Percentiles rank a stretch among this genome's conserved stretches.
These are phyloP conservation scores for Acrobeloides nanus DNA, from an alignment of 2,888 invertebrate species.

Conservation along the genomic window DNA sequence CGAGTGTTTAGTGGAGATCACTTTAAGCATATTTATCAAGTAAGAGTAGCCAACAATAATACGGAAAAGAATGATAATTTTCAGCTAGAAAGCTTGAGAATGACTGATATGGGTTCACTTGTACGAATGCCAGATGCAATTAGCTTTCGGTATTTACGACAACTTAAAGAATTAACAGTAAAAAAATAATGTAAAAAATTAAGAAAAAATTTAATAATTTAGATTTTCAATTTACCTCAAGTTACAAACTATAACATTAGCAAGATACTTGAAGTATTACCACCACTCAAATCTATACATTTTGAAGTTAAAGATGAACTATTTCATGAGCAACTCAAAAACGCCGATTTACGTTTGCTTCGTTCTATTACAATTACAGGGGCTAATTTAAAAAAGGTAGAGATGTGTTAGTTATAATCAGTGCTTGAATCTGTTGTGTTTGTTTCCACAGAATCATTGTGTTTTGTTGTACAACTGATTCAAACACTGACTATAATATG, in stretches of 20 bases:
- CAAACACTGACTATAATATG: no score
- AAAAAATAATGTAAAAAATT: slow-evolving; percentile 9
- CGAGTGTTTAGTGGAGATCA: slow-evolving; percentile 30
- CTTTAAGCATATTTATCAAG: slow-evolving; percentile 31
- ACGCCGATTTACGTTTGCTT: slow-evolving; percentile 36
- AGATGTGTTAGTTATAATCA: background rate
- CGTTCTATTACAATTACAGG: slow-evolving; percentile 36
- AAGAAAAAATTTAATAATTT: slow-evolving; percentile 10
- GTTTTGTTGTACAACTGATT: no score
- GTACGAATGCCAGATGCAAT: slow-evolving; percentile 30
- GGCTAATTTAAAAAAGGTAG: slow-evolving; percentile 27
- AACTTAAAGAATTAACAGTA: slow-evolving; percentile 6
- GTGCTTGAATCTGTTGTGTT: no score
- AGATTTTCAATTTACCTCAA: slow-evolving; percentile 35
- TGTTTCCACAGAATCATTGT: no score
- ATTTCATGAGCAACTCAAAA: slow-evolving; percentile 30
- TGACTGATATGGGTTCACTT: slow-evolving; percentile 37
- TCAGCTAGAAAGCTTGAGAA: slow-evolving; percentile 32
- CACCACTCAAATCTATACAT: slow-evolving; percentile 36
- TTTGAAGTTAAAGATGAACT: slow-evolving; percentile 34
- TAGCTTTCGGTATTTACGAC: slow-evolving; percentile 26
- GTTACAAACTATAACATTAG: slow-evolving; percentile 32
- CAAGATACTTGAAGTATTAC: slow-evolving; percentile 32
- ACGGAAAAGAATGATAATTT: background rate
- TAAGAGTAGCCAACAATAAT: slow-evolving; percentile 2